Base-by-base conservation (phyloP, 1,140 invertebrate species). In the Drosophila varians region DNA sequence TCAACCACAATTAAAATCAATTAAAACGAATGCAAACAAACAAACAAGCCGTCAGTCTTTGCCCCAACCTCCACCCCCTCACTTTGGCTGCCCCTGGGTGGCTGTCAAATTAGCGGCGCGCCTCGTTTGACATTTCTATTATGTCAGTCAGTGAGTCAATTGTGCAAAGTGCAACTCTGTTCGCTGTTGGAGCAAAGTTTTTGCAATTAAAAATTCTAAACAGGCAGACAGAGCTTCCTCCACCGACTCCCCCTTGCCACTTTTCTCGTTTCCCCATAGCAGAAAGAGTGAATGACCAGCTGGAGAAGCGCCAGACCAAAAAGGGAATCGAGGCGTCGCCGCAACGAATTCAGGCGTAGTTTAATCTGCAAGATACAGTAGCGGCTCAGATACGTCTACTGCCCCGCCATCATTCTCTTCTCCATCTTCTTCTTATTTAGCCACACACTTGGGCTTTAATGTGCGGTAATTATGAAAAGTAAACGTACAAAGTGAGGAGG, bases 1-100 rank as follows among this genome's bases (percentile, higher is more conserved):
- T 86, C 82, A 86, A 73, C 62, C 61, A 58, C 80, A 86, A 86
- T 86, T 80, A 86, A 86, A 86, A 87, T 87, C 80, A 86, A 86
- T 86, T 87, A 86, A 86, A 87, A 47, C 45, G 47, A 58, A 60
- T 75, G 80, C 72, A 76, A 68, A 76, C 76, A 76, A 69, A 76
- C 73, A 74, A 76, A 64, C 73, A 54, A 46, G 40, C 54, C 45
- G 48, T 47, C 72, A 61, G 40, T 54, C 18, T 34, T 18, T 31
- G 14, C 42, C 31, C 8, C 9, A 14, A 9, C 7, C 38, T 8
- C 38, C 6, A 9, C 19, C 16, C 26, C 19, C 5, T 57, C 19
- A 40, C 48, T 58, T 11, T 61, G 58, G 34, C 26, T 49, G 21
- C 26, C 14, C 18, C 46, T 34, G 7, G 1, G 40, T 14, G 51